Evolutionary conservation across 2,113 vertebrate species (phyloP).

Genomic region (Gymnocephalus cernua): DNA sequence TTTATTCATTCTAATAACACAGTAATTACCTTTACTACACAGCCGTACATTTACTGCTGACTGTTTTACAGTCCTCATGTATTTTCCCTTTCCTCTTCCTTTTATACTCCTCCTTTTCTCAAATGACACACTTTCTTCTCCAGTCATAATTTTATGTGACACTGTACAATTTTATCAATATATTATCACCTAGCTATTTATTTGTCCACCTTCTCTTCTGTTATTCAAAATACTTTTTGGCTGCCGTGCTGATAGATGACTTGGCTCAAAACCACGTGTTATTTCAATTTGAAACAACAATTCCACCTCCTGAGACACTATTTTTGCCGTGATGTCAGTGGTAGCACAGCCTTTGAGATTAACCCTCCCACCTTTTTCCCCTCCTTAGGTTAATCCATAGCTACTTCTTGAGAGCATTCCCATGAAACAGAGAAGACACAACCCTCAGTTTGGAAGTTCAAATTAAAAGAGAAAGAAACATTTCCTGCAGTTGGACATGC

Average conservation of each 20-base stretch:
- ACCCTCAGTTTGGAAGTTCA: background rate
- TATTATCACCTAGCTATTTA: slow-evolving; percentile 18
- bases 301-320: background rate
- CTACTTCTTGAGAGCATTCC: background rate
- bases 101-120: background rate
- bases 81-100: slow-evolving; percentile 28
- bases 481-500: background rate
- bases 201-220: background rate
- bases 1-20: slow-evolving; percentile 51
- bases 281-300: background rate
- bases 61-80: slow-evolving; percentile 24
- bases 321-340: background rate
- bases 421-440: background rate
- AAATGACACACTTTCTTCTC: slow-evolving; percentile 28
- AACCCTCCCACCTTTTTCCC: background rate
- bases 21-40: slow-evolving; percentile 32
- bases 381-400: background rate
- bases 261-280: slow-evolving; percentile 3
- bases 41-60: slow-evolving; percentile 7
- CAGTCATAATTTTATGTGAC: slow-evolving; percentile 19
- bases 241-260: background rate
- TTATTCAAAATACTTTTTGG: background rate
- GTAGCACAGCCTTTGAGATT: background rate
- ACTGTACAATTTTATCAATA: background rate
- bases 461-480: background rate